phyloP scores from a whole-genome alignment of 53 echinoderm and acorn worm genomes.

The Holothuria scabra region DNA sequence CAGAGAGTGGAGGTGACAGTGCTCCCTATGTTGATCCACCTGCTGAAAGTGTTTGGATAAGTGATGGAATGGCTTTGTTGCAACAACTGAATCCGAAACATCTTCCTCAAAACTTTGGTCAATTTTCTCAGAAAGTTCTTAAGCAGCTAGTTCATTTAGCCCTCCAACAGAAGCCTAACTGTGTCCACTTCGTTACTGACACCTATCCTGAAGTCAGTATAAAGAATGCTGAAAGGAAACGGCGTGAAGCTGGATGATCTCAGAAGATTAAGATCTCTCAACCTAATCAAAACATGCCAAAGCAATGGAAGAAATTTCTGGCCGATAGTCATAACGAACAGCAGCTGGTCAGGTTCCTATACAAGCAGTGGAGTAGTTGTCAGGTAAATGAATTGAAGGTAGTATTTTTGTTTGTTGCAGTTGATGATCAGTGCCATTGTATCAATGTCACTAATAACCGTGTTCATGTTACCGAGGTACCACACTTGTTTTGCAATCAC shows the following conservation, averaged over 20 bases:
- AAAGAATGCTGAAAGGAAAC: conserved; percentile 69
- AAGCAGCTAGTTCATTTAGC: too few species aligned
- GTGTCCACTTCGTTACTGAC: conserved; percentile 82
- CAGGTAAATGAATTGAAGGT: conserved; percentile 6
- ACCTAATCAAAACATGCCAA: conserved; percentile 45
- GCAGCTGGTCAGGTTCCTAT: conserved; percentile 57
- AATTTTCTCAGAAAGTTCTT: too few species aligned
- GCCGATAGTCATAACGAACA: conserved; percentile 59
- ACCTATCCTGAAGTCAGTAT: conserved; percentile 66
- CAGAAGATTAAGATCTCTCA: conserved; percentile 40
- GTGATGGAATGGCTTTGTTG: conserved; percentile 61
- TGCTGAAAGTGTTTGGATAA: conserved; percentile 45
- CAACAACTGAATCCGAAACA: conserved; percentile 48
- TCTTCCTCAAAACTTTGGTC: conserved; percentile 47
- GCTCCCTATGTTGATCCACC: conserved; percentile 23
- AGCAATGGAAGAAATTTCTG: conserved; percentile 63
- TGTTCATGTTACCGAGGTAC: too few species aligned
- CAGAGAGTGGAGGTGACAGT: neutral
- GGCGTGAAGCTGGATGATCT: conserved; percentile 58
- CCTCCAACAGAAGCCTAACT: too few species aligned
- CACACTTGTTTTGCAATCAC: conserved; percentile 20
- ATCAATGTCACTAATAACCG: too few species aligned
- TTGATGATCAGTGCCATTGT: conserved; percentile 43
- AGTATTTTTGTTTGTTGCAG: neutral
- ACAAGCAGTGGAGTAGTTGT: conserved; percentile 41